Conservation (phyloP, 2,113 vertebrate species). For the Sclerurus mexicanus region DNA sequence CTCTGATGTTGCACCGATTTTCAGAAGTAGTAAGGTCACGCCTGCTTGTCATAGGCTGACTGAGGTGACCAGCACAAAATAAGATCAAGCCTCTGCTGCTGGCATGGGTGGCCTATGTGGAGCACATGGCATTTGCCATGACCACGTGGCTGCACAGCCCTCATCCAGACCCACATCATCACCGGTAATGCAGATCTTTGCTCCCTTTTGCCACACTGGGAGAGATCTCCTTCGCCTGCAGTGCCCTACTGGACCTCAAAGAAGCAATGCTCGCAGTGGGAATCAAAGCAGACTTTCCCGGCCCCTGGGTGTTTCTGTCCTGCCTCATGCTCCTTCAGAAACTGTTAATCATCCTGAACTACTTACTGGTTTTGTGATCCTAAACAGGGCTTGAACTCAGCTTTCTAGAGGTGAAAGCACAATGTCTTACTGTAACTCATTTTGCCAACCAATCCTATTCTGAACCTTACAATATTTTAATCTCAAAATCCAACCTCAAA, state of each 20-base stretch:
- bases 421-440: slow-evolving; percentile 60
- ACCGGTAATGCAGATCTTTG: not conserved
- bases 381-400: slow-evolving; percentile 50
- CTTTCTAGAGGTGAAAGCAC: slow-evolving; percentile 62
- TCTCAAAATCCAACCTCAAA: slow-evolving; percentile 71
- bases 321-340: not conserved
- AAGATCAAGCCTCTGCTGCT: not conserved
- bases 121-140: not conserved
- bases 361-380: slow-evolving; percentile 53
- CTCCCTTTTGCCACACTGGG: not conserved
- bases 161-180: not conserved
- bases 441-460: slow-evolving; percentile 47
- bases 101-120: fast-evolving
- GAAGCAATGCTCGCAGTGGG: not conserved
- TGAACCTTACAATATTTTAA: slow-evolving; percentile 66
- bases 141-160: not conserved
- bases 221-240: not conserved
- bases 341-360: slow-evolving; percentile 40
- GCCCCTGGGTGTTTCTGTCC: not conserved
- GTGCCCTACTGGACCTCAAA: not conserved
- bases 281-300: not conserved
- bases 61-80: not conserved
- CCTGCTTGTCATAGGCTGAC: not conserved
- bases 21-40: not conserved
- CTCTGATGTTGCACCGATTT: not conserved